Percentiles rank a stretch among this genome's conserved stretches.
These are phyloP conservation scores for Drosophila macrospina DNA, from an alignment of 2,888 invertebrate species.

Conservation along the genomic window DNA sequence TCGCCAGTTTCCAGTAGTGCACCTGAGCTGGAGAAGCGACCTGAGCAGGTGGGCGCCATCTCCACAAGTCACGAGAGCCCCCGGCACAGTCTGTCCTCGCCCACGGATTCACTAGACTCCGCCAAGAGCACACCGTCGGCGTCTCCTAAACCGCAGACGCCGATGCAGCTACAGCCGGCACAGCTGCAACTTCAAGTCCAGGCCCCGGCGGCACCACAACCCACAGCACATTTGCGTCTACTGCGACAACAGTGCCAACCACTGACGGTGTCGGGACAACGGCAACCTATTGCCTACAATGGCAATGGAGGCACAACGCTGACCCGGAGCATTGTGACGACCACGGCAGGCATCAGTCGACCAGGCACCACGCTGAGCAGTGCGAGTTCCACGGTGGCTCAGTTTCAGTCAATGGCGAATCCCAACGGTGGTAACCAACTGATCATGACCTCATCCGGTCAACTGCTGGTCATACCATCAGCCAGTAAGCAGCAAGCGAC, in stretches of 20 bases:
- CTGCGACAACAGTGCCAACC: slow-evolving; percentile 57
- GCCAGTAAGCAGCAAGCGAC: slow-evolving; percentile 57
- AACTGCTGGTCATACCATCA: slow-evolving; percentile 84
- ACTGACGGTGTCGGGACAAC: slow-evolving; percentile 12
- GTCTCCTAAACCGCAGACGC: slow-evolving; percentile 57
- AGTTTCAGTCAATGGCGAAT: slow-evolving; percentile 78
- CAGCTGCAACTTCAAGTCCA: slow-evolving; percentile 43
- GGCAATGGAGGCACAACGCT: slow-evolving; percentile 48
- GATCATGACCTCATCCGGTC: slow-evolving; percentile 85
- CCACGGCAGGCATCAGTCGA: slow-evolving; percentile 90
- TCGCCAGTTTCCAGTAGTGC: slow-evolving; percentile 82
- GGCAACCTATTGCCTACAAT: neutral
- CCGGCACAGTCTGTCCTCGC: slow-evolving; percentile 88
- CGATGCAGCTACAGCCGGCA: slow-evolving; percentile 54
- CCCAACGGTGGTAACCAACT: slow-evolving; percentile 78
- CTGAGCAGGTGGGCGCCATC: slow-evolving; percentile 93
- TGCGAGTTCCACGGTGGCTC: slow-evolving; percentile 49
- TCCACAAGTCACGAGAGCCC: slow-evolving; percentile 93
- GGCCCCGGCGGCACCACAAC: neutral
- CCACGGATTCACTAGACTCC: slow-evolving; percentile 85
- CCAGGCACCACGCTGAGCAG: slow-evolving; percentile 85
- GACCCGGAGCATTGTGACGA: slow-evolving; percentile 92
- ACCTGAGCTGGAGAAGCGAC: slow-evolving; percentile 86
- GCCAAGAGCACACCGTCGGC: slow-evolving; percentile 71
- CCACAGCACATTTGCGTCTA: slow-evolving; percentile 57